Evolutionary conservation across 23 tunicate genomes (phyloP), one percentile per base, ranked within the genome.

Genomic region (Phallusia fumigata): DNA sequence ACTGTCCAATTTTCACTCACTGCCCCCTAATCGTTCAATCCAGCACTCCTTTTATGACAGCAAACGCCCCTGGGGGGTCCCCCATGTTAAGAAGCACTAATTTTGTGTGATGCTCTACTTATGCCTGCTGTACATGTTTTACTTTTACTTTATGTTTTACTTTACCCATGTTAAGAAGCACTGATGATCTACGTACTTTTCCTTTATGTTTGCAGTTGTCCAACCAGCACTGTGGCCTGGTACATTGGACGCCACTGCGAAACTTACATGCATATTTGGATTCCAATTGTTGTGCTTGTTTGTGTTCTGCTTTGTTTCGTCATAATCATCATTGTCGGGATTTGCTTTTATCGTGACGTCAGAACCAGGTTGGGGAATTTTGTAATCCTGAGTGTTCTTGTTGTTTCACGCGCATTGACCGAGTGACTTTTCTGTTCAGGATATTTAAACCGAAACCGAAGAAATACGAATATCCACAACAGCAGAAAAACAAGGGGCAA

Each of bases 211-310:
- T 58, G 31, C 34, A 90, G 95, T 52, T 90, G 95, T 45, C 79
- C 83, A 28, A 53, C 85, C 0, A 28, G 74, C 18, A 22, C 65
- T 16, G 5, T 47, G 22, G 47, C 32, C 15, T 90, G 95, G 95
- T 90, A 85, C 76, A 77, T 90, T 65, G 95, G 95, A 19, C 78
- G 53, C 36, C 78, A 82, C 3, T 90, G 95, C 79, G 86, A 90
- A 52, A 47, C 75, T 30, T 52, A 76, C 52, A 78, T 90, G 1
- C 83, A 85, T 12, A 50, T 90, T 0, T 90, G 95, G 95, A 88
- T 88, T 86, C 53, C 73, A 6, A 47, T 65, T n/a, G 79, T 88
- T 0, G 83, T 88, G 64, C 32, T 82, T 8, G 76, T 36, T 35
- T 21, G 22, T 22, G 84, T 81, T 5, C 2, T 81, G 12, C 77